These are phyloP conservation scores for Thaleichthys pacificus DNA, from an alignment of 2,797 vertebrate genomes.

Conservation along the genomic window DNA sequence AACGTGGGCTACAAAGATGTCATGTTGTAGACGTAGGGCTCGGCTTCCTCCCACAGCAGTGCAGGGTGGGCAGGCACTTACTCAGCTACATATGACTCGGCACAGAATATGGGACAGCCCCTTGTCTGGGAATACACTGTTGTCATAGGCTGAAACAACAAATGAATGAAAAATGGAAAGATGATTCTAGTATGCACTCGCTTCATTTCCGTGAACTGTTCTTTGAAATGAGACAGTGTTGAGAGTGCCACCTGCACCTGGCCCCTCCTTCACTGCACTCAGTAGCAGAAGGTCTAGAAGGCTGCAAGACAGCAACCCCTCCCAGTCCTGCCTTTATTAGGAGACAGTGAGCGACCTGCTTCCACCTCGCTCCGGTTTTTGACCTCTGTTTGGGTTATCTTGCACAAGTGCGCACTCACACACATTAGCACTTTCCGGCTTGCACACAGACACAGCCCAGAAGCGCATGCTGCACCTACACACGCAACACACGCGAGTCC, in stretches of 20 bases:
- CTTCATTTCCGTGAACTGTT: too few species aligned
- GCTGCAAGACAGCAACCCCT: not conserved
- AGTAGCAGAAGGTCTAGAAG: not conserved
- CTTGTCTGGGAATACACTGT: too few species aligned
- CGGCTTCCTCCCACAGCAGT: not conserved
- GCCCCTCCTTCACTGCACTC: too few species aligned
- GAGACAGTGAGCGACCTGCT: constrained; percentile 37
- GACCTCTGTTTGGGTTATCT: constrained; percentile 7
- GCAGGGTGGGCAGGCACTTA: not conserved
- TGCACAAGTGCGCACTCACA: not conserved
- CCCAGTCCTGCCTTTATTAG: constrained; percentile 43
- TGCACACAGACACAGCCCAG: constrained; percentile 11
- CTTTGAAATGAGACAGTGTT: too few species aligned
- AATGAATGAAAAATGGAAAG: too few species aligned
- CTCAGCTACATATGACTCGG: not conserved
- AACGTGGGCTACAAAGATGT: not conserved
- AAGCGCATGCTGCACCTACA: constrained; percentile 16
- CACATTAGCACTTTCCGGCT: not conserved
- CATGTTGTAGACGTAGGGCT: not conserved
- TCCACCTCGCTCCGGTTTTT: not conserved
- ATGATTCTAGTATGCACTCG: too few species aligned
- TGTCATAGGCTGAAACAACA: too few species aligned
- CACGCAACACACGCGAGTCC: not conserved
- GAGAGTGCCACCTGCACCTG: too few species aligned
- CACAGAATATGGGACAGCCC: too few species aligned